Percentiles rank a stretch among this genome's conserved stretches.
Conservation (phyloP, 2,113 vertebrate genomes). For the Elachura formosa region DNA sequence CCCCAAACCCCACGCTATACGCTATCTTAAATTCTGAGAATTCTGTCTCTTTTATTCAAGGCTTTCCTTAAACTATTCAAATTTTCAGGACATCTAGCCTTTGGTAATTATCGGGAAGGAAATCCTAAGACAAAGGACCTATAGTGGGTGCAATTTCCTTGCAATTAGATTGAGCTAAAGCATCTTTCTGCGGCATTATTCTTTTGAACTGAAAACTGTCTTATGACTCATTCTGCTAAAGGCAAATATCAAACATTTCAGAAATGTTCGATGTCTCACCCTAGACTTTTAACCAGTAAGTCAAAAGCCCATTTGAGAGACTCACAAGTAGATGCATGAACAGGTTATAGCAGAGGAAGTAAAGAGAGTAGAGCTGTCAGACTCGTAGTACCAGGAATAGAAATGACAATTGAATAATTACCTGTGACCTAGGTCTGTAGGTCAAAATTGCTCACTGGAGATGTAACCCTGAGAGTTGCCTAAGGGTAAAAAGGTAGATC, state of each 20-base stretch:
- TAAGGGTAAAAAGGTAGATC: background rate
- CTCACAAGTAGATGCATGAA: background rate
- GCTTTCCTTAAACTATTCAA: background rate
- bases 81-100: background rate
- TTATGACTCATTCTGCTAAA: background rate
- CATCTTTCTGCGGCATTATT: background rate
- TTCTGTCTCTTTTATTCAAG: background rate
- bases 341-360: background rate
- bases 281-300: background rate
- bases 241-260: background rate
- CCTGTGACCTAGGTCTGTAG: background rate
- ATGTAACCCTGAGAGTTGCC: background rate
- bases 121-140: background rate
- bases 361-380: background rate
- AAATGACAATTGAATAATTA: background rate
- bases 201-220: background rate
- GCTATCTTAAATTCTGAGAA: background rate
- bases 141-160: background rate
- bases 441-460: background rate
- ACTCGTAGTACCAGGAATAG: background rate
- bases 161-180: background rate
- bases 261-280: background rate
- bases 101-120: background rate
- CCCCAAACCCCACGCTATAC: fast-evolving
- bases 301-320: background rate